phyloP scores from a whole-genome alignment of 2,888 invertebrate genomes.

The Clitarchus hookeri region DNA sequence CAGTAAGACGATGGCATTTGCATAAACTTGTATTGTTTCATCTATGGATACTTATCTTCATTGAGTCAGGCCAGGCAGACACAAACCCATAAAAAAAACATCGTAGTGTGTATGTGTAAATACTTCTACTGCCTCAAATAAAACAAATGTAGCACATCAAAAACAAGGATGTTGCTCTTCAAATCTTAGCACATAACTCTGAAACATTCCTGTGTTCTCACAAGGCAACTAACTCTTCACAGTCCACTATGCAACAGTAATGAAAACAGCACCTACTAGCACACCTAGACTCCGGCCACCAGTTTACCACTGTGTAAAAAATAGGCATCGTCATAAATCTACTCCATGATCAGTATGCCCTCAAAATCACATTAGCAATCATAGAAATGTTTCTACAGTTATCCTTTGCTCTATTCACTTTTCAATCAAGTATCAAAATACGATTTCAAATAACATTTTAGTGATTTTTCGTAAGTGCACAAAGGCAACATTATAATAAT shows the following conservation, averaged over 20 bases:
- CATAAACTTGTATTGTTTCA: no score
- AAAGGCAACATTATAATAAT: background rate
- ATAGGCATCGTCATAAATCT: background rate
- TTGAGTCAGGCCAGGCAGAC: no score
- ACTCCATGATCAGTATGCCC: background rate
- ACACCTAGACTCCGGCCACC: background rate
- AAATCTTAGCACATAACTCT: background rate
- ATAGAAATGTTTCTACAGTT: slow-evolving; percentile 3
- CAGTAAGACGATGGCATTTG: no score
- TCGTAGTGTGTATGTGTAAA: no score
- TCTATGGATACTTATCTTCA: no score
- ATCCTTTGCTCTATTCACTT: background rate
- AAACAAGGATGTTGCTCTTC: no score
- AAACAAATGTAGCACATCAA: no score
- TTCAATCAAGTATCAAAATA: slow-evolving; percentile 12
- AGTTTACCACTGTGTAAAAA: background rate
- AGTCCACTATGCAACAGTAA: background rate
- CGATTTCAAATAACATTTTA: background rate
- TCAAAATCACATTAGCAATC: background rate
- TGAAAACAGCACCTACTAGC: background rate
- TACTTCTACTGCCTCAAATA: no score
- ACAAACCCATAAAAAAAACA: no score
- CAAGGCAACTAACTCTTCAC: background rate
- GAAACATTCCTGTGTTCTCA: background rate
- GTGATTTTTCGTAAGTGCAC: background rate